A percentile compares a stretch with the other conserved stretches of the same genome.
Evolutionary conservation across 1,140 invertebrate species (phyloP).

Genomic region (Pachypsylla venusta): DNA sequence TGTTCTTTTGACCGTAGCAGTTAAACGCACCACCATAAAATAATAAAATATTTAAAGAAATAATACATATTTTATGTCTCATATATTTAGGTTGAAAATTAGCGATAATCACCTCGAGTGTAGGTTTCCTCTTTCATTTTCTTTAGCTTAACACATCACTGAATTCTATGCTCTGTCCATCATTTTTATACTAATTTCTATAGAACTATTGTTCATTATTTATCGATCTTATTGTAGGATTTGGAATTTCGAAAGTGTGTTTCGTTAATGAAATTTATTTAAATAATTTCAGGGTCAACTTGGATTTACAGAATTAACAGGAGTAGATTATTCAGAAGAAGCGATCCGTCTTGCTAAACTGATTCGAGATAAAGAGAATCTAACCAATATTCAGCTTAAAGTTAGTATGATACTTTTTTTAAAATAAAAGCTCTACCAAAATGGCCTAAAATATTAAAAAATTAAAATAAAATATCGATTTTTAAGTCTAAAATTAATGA

Average conservation of each 20-base stretch:
- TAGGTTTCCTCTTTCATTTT: neutral
- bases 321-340: constrained; percentile 69
- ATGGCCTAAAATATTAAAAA: too few relatives aligned
- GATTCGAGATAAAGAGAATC: constrained; percentile 40
- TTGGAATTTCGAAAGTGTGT: neutral
- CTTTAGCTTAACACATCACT: neutral
- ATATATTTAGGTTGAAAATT: too few relatives aligned
- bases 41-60: too few relatives aligned
- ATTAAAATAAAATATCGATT: too few relatives aligned
- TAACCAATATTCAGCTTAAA: constrained; percentile 37
- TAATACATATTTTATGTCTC: too few relatives aligned
- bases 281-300: constrained; percentile 36
- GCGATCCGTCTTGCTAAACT: constrained; percentile 57
- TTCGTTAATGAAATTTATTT: constrained; percentile 4
- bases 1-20: too few relatives aligned
- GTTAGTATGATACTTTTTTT: too few relatives aligned
- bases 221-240: neutral
- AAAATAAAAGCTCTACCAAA: too few relatives aligned
- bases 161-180: neutral
- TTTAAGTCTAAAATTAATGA: too few relatives aligned
- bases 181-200: neutral
- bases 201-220: neutral
- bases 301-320: constrained; percentile 55
- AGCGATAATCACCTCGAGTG: too few relatives aligned
- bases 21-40: too few relatives aligned